Conservation (phyloP, 2,888 invertebrate genomes). For the Notocelia uddmanniana region DNA sequence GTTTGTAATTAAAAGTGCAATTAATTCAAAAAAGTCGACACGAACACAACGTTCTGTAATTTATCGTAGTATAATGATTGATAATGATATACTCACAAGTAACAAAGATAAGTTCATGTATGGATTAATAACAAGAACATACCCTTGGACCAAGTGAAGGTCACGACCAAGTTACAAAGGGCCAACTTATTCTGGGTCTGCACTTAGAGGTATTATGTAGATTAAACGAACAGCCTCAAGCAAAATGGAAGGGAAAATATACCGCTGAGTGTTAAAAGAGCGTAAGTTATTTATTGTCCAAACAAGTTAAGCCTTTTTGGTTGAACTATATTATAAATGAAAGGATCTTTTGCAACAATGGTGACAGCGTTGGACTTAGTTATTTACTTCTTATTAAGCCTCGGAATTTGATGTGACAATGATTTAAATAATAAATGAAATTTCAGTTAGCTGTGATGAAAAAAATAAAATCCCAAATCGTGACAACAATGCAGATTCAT, state of each 20-base stretch:
- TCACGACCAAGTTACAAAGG: slow-evolving; percentile 15
- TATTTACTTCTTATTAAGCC: slow-evolving; percentile 14
- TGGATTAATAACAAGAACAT: slow-evolving; percentile 13
- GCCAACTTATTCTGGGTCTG: slow-evolving; percentile 30
- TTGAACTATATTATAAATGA: not conserved
- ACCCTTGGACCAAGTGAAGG: slow-evolving; percentile 21
- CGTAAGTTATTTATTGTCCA: not conserved
- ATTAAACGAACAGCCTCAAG: slow-evolving; percentile 19
- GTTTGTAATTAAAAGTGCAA: too few relatives aligned
- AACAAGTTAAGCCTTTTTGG: not conserved
- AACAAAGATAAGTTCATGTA: not conserved
- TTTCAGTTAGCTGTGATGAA: not conserved
- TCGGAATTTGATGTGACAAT: not conserved
- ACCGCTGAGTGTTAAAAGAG: not conserved
- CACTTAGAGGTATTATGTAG: slow-evolving; percentile 39
- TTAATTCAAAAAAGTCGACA: too few relatives aligned
- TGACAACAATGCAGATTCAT: not conserved
- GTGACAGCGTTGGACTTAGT: slow-evolving; percentile 9
- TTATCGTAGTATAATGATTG: too few relatives aligned
- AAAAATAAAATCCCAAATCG: not conserved
- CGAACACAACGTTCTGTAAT: too few relatives aligned
- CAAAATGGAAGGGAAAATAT: slow-evolving; percentile 22
- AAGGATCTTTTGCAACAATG: not conserved
- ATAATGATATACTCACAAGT: not conserved
- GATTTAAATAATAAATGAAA: not conserved